Evolutionary conservation across 2,113 vertebrate species (phyloP), one percentile per base, ranked within the genome.

Genomic region (Emydocephalus ijimae): DNA sequence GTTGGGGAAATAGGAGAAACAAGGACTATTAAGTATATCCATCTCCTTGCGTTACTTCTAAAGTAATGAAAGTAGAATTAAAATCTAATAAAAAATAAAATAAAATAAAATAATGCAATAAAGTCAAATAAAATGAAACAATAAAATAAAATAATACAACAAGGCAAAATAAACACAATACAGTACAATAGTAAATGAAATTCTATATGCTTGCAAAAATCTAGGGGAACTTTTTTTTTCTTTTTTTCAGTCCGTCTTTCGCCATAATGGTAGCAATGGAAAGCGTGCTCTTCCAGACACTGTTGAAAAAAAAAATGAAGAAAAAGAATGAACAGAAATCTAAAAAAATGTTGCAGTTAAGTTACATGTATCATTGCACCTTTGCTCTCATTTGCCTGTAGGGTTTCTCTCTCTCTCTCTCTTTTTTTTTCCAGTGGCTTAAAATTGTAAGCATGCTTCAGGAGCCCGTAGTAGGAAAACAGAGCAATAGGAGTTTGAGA

Each of bases 361-460:
- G 34, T 59, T 85, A 34, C 81, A 90, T 52, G 64, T 43, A 95
- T 91, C 56, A 12, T 92, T 90, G 89, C 95, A 54, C 88, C 48
- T 92, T 95, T 95, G 88, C 91, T 91, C 61, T 93, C 90, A 81
- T 93, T 95, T 50, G 90, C 55, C 23, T 1, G 86, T 8, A 39
- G 57, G 52, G 52, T 94, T 94, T 89, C 4, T 88, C 12, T 81
- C 59, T 90, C n/a, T 34, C 69, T 74, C 64, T 74, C 64, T 69
- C n/a, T 74, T 5, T 93, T 4, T 23, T 10, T 26, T 93, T 94
- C 43, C 61, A 21, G 45, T 90, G 87, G 88, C 87, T 88, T 55
- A 61, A 1, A 92, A 3, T 61, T 86, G 81, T 87, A 34, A 91
- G 29, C 54, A 85, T 0, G 0, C 21, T 88, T 69, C 29, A 91